These are phyloP conservation scores for Ditylenchus dipsaci DNA, from an alignment of 1,140 invertebrate genomes.

Conservation along the genomic window DNA sequence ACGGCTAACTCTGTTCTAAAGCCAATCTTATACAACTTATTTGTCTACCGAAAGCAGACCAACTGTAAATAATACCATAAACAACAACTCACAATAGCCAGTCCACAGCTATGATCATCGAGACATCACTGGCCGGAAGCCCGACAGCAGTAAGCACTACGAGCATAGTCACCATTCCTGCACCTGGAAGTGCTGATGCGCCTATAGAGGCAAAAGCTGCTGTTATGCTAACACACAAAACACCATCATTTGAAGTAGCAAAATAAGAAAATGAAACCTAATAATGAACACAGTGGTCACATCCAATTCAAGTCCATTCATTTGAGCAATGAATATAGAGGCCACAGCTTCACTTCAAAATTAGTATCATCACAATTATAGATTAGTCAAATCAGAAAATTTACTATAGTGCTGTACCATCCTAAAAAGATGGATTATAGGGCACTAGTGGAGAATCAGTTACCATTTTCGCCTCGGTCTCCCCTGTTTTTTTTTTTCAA, in stretches of 20 bases:
- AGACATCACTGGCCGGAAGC: slow-evolving; percentile 81
- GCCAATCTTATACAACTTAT: too few species aligned
- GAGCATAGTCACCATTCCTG: slow-evolving; percentile 91
- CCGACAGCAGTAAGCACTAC: slow-evolving; percentile 91
- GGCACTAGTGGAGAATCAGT: too few species aligned
- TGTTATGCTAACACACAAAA: slow-evolving; percentile 69
- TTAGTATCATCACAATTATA: too few species aligned
- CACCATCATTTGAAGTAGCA: neutral
- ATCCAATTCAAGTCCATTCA: slow-evolving; percentile 65
- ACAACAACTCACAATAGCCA: slow-evolving; percentile 72
- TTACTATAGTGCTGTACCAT: slow-evolving; percentile 64
- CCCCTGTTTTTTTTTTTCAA: too few species aligned
- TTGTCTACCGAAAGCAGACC: too few species aligned
- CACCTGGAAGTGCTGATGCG: slow-evolving; percentile 82
- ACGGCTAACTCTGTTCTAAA: too few species aligned
- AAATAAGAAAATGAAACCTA: neutral
- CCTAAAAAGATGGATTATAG: slow-evolving; percentile 47
- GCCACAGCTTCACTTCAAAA: slow-evolving; percentile 64
- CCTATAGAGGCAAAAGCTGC: slow-evolving; percentile 93
- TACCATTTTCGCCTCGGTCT: neutral
- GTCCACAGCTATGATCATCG: slow-evolving; percentile 87
- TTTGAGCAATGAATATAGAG: slow-evolving; percentile 65
- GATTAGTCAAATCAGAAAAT: too few species aligned
- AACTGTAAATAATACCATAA: too few species aligned
- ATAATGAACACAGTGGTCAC: too few species aligned